Evolutionary conservation across 2,888 invertebrate species (phyloP).

Genomic region (Xylophagus ater): DNA sequence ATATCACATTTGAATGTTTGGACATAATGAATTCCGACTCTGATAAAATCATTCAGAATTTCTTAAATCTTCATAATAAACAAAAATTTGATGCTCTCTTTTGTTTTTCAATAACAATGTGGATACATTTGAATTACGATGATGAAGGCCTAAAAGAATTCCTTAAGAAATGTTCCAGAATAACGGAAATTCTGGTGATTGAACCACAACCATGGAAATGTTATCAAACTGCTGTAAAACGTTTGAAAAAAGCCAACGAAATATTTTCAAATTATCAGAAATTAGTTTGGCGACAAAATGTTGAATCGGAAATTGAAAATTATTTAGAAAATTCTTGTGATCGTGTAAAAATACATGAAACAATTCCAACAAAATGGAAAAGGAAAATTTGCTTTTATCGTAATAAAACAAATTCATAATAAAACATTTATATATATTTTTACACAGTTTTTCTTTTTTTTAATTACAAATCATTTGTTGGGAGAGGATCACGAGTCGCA

Average conservation of each 20-base stretch:
- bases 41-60: constrained; percentile 37
- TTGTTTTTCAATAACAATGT: constrained; percentile 80
- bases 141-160: constrained; percentile 58
- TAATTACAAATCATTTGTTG: neutral
- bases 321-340: constrained; percentile 40
- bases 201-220: constrained; percentile 84
- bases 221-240: constrained; percentile 62
- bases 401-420: too few relatives aligned
- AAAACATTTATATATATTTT: constrained; percentile 8
- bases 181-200: constrained; percentile 50
- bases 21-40: constrained; percentile 48
- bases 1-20: constrained; percentile 46
- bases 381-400: constrained; percentile 56
- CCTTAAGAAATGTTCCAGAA: constrained; percentile 44
- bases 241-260: constrained; percentile 50
- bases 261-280: constrained; percentile 49
- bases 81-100: constrained; percentile 54
- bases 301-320: constrained; percentile 50
- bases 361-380: constrained; percentile 53
- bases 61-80: constrained; percentile 39
- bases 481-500: neutral
- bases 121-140: constrained; percentile 79
- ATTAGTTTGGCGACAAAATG: constrained; percentile 49
- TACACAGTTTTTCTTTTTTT: constrained; percentile 3
- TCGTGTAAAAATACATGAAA: constrained; percentile 47